Base-by-base conservation (phyloP, 2,113 vertebrate genomes). In the Trogon melanurus region DNA sequence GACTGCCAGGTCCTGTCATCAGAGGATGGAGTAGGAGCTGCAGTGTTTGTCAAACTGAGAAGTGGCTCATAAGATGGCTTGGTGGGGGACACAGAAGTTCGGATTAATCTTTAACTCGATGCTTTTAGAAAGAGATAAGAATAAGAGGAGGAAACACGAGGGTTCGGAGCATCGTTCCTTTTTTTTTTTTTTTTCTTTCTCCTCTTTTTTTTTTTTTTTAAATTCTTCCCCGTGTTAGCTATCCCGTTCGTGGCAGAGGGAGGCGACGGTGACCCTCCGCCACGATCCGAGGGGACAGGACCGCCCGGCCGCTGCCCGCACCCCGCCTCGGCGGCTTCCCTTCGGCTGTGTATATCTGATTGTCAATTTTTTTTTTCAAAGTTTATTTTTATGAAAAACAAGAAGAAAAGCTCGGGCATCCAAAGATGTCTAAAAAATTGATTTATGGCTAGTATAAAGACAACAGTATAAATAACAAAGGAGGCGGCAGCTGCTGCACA, bases 301-400 rank as follows among this genome's bases (percentile, higher is more conserved):
- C 81, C 20, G 3, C 73, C 73, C 65, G n/a, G 67, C 8, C 26
- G 8, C 27, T 38, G 26, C 69, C 50, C 51, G 69, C 69, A 41
- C 50, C 50, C 34, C 41, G 17, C 36, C 69, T 29, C 36, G 50
- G 50, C n/a, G 14, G 50, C 50, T 16, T 41, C 34, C 34, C 26
- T 14, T 53, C 34, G 70, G 89, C 95, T 97, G 79, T 25, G 47
- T 79, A 21, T 67, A 79, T 94, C 97, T 98, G 98, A 98, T 98
- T 98, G 98, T 98, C 98, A 98, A 95, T 96, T 97, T 98, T 97
- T 36, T 36, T 91, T 91, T 96, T 96, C 80, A 90, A 97, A 97
- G 96, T 97, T 97, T 96, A 74, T 88, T 96, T 94, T 96, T 95
- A 96, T 83, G 80, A 85, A 69, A 94, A 94, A 95, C 86, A 93